Base-by-base conservation (phyloP, 2,888 invertebrate species). In the Auanema freiburgensis region DNA sequence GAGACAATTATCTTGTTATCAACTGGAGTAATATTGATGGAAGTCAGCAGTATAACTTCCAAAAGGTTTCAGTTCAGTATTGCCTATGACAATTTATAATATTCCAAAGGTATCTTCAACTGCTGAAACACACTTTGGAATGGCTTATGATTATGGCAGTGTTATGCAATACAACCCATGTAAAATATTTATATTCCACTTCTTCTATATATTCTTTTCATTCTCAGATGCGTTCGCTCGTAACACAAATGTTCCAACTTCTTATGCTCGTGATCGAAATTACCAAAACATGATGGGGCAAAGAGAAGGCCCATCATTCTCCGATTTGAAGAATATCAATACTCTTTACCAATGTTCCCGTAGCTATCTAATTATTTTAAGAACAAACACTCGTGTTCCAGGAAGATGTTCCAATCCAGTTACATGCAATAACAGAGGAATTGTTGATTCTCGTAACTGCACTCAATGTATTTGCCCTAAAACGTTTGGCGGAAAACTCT, bases 141-240 rank as follows among this genome's bases (percentile, higher is more conserved):
- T 66, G 3, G 55, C 62, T 2, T 74, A 70, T 63, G 72, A 74
- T 40, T 70, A 67, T 18, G 74, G 74, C 52, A 72, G 71, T 65
- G 72, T 74, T 16, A 74, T 74, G 74, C 71, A 74, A 55, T 74
- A 74, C 60, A 55, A 56, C 24, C 57, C 63, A n/a, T 61, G 61
- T 56, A 11, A 1, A n/a, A n/a, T n/a, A n/a, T n/a, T n/a, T n/a
- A n/a, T n/a, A n/a, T n/a, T n/a, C n/a, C n/a, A n/a, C n/a, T n/a
- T n/a, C n/a, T n/a, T n/a, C n/a, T n/a, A n/a, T n/a, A n/a, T n/a
- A n/a, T n/a, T n/a, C n/a, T n/a, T n/a, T n/a, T n/a, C n/a, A n/a
- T n/a, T n/a, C n/a, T 4, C 57, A 74, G 74, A 70, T 46, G 68
- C 72, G 2, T 74, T 74, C 25, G 69, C 74, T 1, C 18, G 62